These are phyloP conservation scores for Rhadina sibilatrix DNA, from an alignment of 2,113 vertebrate species.

Conservation along the genomic window DNA sequence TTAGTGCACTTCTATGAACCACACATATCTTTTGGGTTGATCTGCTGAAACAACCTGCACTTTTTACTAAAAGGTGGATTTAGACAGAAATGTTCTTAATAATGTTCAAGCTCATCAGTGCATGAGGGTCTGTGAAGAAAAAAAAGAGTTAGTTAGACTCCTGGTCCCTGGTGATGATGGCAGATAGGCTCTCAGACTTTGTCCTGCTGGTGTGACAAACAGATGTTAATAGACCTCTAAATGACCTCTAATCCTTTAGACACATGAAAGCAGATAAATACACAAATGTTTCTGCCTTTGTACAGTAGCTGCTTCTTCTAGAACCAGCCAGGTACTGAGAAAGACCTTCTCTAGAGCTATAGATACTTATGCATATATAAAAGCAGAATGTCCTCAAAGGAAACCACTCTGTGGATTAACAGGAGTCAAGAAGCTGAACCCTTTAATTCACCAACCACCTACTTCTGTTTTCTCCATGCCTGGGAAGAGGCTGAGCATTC, in stretches of 20 bases:
- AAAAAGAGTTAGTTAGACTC: background rate
- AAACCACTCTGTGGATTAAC: background rate
- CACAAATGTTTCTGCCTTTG: background rate
- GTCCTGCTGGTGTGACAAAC: background rate
- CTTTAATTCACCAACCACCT: background rate
- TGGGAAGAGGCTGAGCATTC: background rate
- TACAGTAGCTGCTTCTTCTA: background rate
- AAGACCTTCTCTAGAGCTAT: background rate
- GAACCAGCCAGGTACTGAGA: background rate
- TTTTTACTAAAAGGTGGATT: background rate
- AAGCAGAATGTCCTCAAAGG: background rate
- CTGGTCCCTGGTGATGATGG: background rate
- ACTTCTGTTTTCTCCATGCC: background rate
- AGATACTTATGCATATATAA: too few relatives aligned
- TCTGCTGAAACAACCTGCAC: background rate
- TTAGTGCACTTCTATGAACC: background rate
- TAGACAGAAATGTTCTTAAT: background rate
- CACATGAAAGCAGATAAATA: background rate
- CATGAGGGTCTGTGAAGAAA: background rate
- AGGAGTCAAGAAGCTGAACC: background rate
- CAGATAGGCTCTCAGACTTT: background rate
- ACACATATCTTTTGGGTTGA: background rate
- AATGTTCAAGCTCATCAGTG: background rate
- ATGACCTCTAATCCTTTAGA: background rate
- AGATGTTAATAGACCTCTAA: background rate